Conservation (phyloP, 92 coral and sea anemone species). For the Zoanthus solanderi region DNA sequence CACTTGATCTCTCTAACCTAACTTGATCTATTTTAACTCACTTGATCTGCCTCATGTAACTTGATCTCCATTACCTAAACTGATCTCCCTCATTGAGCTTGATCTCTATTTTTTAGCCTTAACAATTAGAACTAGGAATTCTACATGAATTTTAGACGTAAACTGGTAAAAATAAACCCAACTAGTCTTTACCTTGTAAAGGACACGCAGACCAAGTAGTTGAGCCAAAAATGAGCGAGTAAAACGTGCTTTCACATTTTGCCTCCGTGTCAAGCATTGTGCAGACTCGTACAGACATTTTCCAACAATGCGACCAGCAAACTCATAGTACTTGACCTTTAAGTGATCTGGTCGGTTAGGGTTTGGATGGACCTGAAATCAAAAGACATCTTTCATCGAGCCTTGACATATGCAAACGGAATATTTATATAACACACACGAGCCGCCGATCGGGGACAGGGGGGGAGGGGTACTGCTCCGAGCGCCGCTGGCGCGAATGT, state of each 20-base stretch:
- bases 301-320: slow-evolving; percentile 95
- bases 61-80: no score
- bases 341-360: slow-evolving; percentile 74
- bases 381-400: background rate
- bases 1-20: no score
- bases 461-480: no score
- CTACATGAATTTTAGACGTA: no score
- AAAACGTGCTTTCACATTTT: slow-evolving; percentile 90
- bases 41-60: no score
- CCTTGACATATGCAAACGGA: background rate
- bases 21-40: no score
- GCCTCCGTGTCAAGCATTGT: slow-evolving; percentile 72
- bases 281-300: slow-evolving; percentile 96
- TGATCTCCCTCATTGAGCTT: no score
- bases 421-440: background rate
- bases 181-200: slow-evolving; percentile 74
- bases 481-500: no score
- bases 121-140: no score
- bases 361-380: slow-evolving; percentile 86
- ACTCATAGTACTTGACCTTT: slow-evolving; percentile 90
- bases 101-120: no score
- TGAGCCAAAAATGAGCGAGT: slow-evolving; percentile 95
- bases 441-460: no score
- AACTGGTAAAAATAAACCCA: background rate
- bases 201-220: slow-evolving; percentile 90